Evolutionary conservation across 2,888 invertebrate genomes (phyloP).

Genomic region (Epirrhoe alternata): DNA sequence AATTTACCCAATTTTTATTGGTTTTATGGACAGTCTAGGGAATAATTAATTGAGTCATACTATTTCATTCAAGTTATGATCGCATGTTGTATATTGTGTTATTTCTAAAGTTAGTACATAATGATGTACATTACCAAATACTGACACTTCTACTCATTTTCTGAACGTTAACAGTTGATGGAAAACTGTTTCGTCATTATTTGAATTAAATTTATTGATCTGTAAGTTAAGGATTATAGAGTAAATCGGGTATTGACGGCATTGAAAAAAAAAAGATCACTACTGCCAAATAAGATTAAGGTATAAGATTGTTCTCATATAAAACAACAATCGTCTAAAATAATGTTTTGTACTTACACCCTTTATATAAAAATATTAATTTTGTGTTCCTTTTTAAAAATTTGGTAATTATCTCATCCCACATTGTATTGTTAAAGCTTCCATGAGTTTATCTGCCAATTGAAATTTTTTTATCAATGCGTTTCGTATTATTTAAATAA

Average conservation of each 20-base stretch:
- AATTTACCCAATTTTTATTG: slow-evolving; percentile 43
- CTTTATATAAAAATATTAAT: slow-evolving; percentile 51
- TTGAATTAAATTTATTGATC: slow-evolving; percentile 68
- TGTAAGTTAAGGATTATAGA: slow-evolving; percentile 68
- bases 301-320: slow-evolving; percentile 75
- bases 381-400: slow-evolving; percentile 24
- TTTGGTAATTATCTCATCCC: slow-evolving; percentile 16
- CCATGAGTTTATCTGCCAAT: slow-evolving; percentile 37
- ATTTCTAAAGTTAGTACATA: slow-evolving; percentile 33
- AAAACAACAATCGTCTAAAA: slow-evolving; percentile 65
- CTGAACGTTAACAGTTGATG: slow-evolving; percentile 51
- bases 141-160: slow-evolving; percentile 33
- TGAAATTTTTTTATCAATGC: slow-evolving; percentile 37
- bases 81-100: slow-evolving; percentile 31
- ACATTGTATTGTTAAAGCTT: slow-evolving; percentile 37
- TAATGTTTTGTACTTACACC: slow-evolving; percentile 75
- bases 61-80: slow-evolving; percentile 16
- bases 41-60: slow-evolving; percentile 54
- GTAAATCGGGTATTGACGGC: slow-evolving; percentile 66
- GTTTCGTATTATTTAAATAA: slow-evolving; percentile 30
- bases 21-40: slow-evolving; percentile 57
- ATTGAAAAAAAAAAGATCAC: slow-evolving; percentile 73
- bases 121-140: slow-evolving; percentile 22
- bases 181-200: slow-evolving; percentile 73
- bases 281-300: slow-evolving; percentile 80